Evolutionary conservation across 2,113 vertebrate species (phyloP), one percentile per base, ranked within the genome.

Genomic region (Puffinus mauretanicus): DNA sequence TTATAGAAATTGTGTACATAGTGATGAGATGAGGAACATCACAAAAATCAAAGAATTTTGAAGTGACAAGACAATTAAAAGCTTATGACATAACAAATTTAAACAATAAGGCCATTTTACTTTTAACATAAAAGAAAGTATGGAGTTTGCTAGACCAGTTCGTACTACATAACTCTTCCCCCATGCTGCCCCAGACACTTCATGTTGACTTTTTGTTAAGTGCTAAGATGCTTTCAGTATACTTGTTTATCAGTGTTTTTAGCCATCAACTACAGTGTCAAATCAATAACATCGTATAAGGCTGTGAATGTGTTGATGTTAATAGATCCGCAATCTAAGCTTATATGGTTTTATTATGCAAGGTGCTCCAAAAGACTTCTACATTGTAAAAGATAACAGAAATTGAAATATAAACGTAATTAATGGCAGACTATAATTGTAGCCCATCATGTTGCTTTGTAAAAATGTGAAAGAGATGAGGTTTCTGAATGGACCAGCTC

Each of bases 151-250:
- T n/a, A 89, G 47, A 71, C 29, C 7, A 54, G 5, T 71, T 79
- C 1, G 4, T 86, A 7, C 6, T 51, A 8, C 11, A 1, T 57
- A 67, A 6, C 18, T 72, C 51, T 61, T 80, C 7, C 16, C 7
- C 22, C 15, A 65, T 5, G 1, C n/a, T 6, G 11, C 25, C 10
- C 4, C 8, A 75, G 16, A 19, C 6, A 4, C 38, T 72, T 83
- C 64, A 51, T 25, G 20, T 49, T 80, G 38, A 58, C 40, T 51
- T 76, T n/a, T 47, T 57, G 5, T 62, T 15, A n/a, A 66, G 8
- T 62, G 30, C 30, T 71, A 61, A 61, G 55, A 47, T 0, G 0
- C 26, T 73, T 93, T 64, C 52, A 42, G 0, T 67, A 13, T 62
- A 54, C 3, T 73, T 66, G 19, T 62, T 54, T 38, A 44, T 9